A percentile compares a stretch with the other conserved stretches of the same genome.
These are phyloP conservation scores for Orientallactaga bullata DNA, from an alignment of 2,113 vertebrate species.

Conservation along the genomic window DNA sequence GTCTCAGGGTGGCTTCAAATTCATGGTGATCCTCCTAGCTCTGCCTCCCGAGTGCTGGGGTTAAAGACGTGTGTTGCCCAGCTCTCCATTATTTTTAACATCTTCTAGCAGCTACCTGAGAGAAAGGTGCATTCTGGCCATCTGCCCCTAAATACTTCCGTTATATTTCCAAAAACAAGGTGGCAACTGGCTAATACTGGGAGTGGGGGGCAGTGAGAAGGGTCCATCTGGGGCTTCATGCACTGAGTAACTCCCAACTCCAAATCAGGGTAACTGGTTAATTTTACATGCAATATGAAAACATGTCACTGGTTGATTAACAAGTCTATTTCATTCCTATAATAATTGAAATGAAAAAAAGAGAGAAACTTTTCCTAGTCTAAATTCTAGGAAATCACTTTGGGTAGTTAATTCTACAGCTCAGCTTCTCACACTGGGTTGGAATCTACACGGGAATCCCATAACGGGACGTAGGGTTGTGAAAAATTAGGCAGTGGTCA, in stretches of 20 bases:
- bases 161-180: background rate
- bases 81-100: background rate
- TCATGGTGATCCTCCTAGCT: too few relatives aligned
- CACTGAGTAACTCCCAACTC: too few relatives aligned
- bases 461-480: background rate
- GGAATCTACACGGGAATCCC: too few relatives aligned
- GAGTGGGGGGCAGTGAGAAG: background rate
- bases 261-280: background rate
- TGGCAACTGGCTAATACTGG: too few relatives aligned
- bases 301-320: background rate
- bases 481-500: background rate
- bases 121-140: background rate
- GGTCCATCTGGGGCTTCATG: too few relatives aligned
- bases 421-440: background rate
- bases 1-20: too few relatives aligned
- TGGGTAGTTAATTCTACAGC: background rate
- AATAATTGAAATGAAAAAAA: background rate
- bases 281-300: conserved; percentile 36
- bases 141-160: background rate
- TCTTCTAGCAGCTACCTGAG: background rate
- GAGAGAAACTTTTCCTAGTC: background rate
- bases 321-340: background rate
- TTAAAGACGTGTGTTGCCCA: too few relatives aligned
- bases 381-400: background rate
- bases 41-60: too few relatives aligned